Conservation (phyloP, 2,113 vertebrate species). For the Aegypius monachus region DNA sequence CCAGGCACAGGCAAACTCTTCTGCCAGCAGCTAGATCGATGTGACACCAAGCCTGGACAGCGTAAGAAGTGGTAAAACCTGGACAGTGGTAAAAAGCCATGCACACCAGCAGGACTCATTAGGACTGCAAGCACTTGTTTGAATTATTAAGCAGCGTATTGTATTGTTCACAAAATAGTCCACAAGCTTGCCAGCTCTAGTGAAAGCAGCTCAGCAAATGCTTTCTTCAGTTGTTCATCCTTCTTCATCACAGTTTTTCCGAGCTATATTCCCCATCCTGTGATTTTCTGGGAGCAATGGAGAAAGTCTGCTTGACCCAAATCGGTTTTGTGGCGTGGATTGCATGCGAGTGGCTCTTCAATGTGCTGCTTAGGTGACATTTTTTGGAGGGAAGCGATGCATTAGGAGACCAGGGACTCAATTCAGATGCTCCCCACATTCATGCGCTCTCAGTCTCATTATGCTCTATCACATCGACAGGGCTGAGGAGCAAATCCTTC, state of each 20-base stretch:
- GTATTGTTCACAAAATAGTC: neutral
- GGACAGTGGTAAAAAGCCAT: neutral
- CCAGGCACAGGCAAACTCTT: neutral
- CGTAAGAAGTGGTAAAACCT: neutral
- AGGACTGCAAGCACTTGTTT: neutral
- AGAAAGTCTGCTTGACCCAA: neutral
- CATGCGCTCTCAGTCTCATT: neutral
- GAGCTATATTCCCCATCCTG: neutral
- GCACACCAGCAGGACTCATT: neutral
- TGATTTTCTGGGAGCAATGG: neutral
- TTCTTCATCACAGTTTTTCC: neutral
- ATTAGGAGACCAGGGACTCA: too few relatives aligned
- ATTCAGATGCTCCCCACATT: neutral
- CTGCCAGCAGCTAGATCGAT: neutral
- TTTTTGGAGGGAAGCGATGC: neutral
- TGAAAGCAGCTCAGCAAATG: neutral
- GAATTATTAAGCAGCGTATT: neutral
- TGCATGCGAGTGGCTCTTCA: neutral
- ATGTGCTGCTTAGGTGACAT: neutral
- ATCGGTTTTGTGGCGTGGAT: neutral
- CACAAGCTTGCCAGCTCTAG: neutral
- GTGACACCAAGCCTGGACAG: neutral
- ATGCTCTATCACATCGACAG: neutral
- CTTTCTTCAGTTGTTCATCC: neutral
- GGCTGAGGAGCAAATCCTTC: neutral